Conservation (phyloP, 1,140 invertebrate genomes). For the Bombus polaris region DNA sequence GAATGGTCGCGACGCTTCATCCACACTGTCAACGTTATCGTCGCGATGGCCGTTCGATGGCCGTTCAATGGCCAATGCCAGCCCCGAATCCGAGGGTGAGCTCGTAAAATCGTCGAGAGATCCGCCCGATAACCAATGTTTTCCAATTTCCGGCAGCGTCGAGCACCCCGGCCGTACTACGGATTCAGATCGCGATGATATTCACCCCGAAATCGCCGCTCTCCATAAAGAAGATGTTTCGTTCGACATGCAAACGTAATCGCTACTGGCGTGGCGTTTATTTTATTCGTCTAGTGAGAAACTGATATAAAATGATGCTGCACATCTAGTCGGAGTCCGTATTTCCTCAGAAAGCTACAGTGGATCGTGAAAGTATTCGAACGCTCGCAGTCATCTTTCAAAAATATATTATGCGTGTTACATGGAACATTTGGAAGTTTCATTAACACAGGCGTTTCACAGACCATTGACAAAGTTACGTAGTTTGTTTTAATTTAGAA, state of each 20-base stretch:
- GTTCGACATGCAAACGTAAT: not conserved
- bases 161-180: slow-evolving; percentile 30
- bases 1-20: slow-evolving; percentile 21
- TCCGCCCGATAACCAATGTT: slow-evolving; percentile 68
- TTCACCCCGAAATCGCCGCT: slow-evolving; percentile 42
- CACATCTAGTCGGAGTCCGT: not conserved
- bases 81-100: slow-evolving; percentile 7
- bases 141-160: slow-evolving; percentile 67
- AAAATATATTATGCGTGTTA: not conserved
- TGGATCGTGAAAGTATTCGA: not conserved
- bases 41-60: slow-evolving; percentile 24
- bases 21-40: slow-evolving; percentile 32
- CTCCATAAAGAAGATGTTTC: slow-evolving; percentile 54
- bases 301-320: not conserved
- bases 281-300: not conserved
- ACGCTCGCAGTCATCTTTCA: not conserved
- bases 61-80: not conserved
- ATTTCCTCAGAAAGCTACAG: not conserved
- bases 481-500: too few species aligned
- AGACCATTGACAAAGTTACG: too few species aligned
- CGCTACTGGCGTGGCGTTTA: not conserved
- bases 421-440: not conserved
- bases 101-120: slow-evolving; percentile 67
- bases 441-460: not conserved
- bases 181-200: slow-evolving; percentile 49